These are phyloP conservation scores for Flexamia atlantica DNA, from an alignment of 2,888 invertebrate genomes.

Conservation along the genomic window DNA sequence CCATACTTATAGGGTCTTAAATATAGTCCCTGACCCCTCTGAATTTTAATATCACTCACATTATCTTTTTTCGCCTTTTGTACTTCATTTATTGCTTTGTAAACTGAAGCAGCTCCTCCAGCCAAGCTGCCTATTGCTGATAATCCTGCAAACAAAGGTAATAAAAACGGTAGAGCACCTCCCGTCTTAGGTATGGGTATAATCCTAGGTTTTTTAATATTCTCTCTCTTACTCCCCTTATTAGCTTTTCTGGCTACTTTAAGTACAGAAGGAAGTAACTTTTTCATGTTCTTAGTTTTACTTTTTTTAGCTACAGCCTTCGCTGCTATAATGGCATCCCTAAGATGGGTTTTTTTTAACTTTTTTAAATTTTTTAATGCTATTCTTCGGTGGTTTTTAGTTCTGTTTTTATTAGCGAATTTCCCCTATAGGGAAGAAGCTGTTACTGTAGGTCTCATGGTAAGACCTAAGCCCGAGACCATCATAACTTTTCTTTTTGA, in stretches of 20 bases:
- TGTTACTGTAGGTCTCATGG: too few relatives aligned
- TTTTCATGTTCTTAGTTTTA: not conserved
- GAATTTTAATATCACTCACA: not conserved
- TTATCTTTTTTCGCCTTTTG: constrained; percentile 2
- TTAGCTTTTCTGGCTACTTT: not conserved
- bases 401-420: too few relatives aligned
- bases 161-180: constrained; percentile 15
- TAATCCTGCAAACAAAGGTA: constrained; percentile 35
- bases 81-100: constrained; percentile 22
- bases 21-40: not conserved
- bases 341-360: not conserved
- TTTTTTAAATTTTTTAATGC: not conserved
- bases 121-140: not conserved
- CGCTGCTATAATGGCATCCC: not conserved
- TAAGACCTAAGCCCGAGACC: too few relatives aligned
- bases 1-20: not conserved
- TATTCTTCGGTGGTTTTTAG: too few relatives aligned
- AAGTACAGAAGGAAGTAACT: not conserved
- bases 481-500: too few relatives aligned
- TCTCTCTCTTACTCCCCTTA: not conserved
- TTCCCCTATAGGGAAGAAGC: too few relatives aligned
- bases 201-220: not conserved
- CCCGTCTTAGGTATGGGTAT: constrained; percentile 16
- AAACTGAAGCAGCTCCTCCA: constrained; percentile 10
- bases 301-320: not conserved